These are phyloP conservation scores for Drosophila rubida DNA, from an alignment of 2,888 invertebrate species.

Conservation along the genomic window DNA sequence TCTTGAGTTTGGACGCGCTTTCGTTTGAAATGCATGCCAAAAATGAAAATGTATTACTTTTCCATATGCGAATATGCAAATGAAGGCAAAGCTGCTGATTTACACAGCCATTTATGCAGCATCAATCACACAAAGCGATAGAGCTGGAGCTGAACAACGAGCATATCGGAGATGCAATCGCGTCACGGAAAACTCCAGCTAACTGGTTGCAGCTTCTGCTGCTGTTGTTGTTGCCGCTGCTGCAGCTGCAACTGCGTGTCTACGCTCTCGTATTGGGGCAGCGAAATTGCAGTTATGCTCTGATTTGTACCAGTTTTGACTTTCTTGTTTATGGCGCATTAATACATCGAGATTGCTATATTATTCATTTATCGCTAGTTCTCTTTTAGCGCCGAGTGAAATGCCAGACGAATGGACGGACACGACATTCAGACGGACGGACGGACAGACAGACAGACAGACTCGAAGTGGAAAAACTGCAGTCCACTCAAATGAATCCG, in stretches of 20 bases:
- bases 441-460: slow-evolving; percentile 7
- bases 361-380: slow-evolving; percentile 78
- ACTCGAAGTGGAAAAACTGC: slow-evolving; percentile 37
- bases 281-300: slow-evolving; percentile 85
- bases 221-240: not conserved
- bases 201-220: slow-evolving; percentile 31
- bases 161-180: slow-evolving; percentile 57
- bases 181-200: slow-evolving; percentile 56
- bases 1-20: slow-evolving; percentile 46
- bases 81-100: slow-evolving; percentile 53
- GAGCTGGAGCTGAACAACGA: slow-evolving; percentile 1
- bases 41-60: slow-evolving; percentile 40
- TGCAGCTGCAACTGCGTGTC: slow-evolving; percentile 44
- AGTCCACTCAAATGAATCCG: slow-evolving; percentile 24
- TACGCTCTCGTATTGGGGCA: slow-evolving; percentile 63
- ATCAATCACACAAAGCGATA: slow-evolving; percentile 59
- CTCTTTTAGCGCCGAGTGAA: slow-evolving; percentile 59
- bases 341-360: slow-evolving; percentile 79
- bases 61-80: slow-evolving; percentile 43
- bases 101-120: slow-evolving; percentile 62
- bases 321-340: slow-evolving; percentile 84
- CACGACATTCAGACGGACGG: slow-evolving; percentile 11
- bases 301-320: slow-evolving; percentile 85
- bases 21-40: slow-evolving; percentile 61
- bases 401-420: slow-evolving; percentile 25